These are phyloP conservation scores for Notodonta dromedarius DNA, from an alignment of 2,888 invertebrate genomes.

Conservation along the genomic window DNA sequence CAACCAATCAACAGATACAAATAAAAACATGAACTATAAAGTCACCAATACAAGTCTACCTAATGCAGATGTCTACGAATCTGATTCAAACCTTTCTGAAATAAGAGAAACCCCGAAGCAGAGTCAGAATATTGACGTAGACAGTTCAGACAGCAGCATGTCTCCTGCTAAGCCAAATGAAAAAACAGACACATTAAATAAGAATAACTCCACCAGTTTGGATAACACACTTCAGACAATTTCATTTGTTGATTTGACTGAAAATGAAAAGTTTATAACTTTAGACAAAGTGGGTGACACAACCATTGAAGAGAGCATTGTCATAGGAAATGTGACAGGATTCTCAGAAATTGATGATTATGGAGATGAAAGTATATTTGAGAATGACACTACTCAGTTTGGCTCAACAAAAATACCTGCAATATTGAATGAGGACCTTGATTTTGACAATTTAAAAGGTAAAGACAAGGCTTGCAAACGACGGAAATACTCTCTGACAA, in stretches of 20 bases:
- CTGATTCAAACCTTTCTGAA: conserved; percentile 78
- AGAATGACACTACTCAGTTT: conserved; percentile 53
- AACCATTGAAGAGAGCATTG: conserved; percentile 63
- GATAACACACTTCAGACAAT: conserved; percentile 28
- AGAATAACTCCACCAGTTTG: conserved; percentile 27
- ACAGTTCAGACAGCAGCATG: conserved; percentile 46
- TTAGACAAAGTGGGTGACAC: conserved; percentile 40
- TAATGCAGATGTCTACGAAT: conserved; percentile 81
- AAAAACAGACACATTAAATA: conserved; percentile 31
- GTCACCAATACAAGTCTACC: conserved; percentile 72
- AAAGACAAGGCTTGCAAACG: conserved; percentile 62
- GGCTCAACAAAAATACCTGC: conserved; percentile 76
- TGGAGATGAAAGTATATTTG: conserved; percentile 38
- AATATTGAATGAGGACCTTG: conserved; percentile 72
- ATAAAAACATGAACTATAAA: conserved; percentile 57
- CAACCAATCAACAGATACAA: conserved; percentile 64
- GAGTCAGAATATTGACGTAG: conserved; percentile 36
- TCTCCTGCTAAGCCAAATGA: conserved; percentile 29
- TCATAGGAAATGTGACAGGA: conserved; percentile 75
- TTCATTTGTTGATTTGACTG: conserved; percentile 63
- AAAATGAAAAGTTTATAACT: conserved; percentile 42
- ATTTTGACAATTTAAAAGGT: conserved; percentile 76
- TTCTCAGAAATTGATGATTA: conserved; percentile 57
- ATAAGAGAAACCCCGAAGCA: conserved; percentile 36
- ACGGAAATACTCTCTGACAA: conserved; percentile 66